Conservation (phyloP, 2,113 vertebrate species). For the Tonatia bakeri region DNA sequence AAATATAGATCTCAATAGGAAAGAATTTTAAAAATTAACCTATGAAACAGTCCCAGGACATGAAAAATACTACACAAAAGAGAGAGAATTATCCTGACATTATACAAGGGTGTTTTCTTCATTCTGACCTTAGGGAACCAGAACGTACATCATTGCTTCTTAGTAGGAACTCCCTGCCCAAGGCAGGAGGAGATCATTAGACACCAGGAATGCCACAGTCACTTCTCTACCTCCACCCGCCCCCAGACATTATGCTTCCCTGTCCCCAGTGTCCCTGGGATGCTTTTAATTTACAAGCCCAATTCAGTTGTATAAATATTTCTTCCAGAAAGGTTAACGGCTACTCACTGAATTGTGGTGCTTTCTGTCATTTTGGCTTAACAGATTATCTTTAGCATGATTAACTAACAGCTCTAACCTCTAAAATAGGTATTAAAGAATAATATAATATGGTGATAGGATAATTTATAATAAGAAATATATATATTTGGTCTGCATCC, state of each 20-base stretch:
- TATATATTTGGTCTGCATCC: not conserved
- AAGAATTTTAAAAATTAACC: not conserved
- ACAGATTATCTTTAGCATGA: not conserved
- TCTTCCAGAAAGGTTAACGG: not conserved
- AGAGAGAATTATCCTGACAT: not conserved
- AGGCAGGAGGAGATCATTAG: not conserved
- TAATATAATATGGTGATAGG: not conserved
- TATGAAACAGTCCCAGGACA: not conserved
- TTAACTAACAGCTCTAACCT: not conserved
- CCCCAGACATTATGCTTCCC: not conserved
- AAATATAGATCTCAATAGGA: not conserved
- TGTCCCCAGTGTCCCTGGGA: not conserved
- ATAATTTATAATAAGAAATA: not conserved
- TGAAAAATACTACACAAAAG: not conserved
- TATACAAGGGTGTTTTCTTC: not conserved
- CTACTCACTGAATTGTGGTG: not conserved
- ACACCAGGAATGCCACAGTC: not conserved
- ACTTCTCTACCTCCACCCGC: fast-evolving
- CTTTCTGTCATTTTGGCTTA: not conserved
- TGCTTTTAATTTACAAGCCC: not conserved
- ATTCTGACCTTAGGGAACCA: not conserved
- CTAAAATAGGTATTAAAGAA: not conserved
- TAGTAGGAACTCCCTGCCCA: not conserved
- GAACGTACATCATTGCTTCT: not conserved
- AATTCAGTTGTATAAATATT: not conserved